Evolutionary conservation across 2,888 invertebrate genomes (phyloP), one percentile per base, ranked within the genome.

Genomic region (Cetonia aurata): DNA sequence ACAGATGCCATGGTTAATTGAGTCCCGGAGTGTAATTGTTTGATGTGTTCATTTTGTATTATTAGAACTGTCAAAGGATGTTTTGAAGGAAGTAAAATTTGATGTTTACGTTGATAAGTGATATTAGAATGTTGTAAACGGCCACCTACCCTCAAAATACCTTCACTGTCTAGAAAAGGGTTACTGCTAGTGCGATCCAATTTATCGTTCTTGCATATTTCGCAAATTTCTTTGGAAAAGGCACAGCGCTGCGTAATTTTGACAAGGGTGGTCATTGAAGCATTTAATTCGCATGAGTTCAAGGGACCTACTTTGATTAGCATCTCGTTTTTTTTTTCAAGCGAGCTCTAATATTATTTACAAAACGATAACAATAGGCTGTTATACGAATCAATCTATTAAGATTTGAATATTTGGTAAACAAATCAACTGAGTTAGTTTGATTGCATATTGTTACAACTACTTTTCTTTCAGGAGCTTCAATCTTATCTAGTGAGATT

Each of bases 1-100:
- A 53, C 12, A n/a, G 53, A 17, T 12, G 53, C 17, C 19, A 53
- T 53, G 10, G 53, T 53, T 53, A 12, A 12, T 53, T 53, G 53
- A 53, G 53, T 53, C 3, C 53, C 53, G 17, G 53, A 17, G 12
- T 53, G 53, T 13, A 53, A 0, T 53, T 53, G 53, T 25, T 10
- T 53, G 4, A 53, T 8, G 53, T 53, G 53, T 17, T 53, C 53
- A 17, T 53, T 17, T 10, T 25, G 17, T 53, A 53, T 6, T 19
- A 53, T 25, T 12, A 53, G 53, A 3, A 10, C 8, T 3, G 53
- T 53, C 4, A 53, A 10, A 3, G n/a, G 53, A n/a, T 53, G 53
- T 53, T 53, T 53, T 25, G 53, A 3, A 53, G 53, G 53, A 12
- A 53, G 53, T 12, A 53, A 25, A 6, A 3, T 53, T 17, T 17